A percentile compares a stretch with the other conserved stretches of the same genome.
Evolutionary conservation across 2,888 invertebrate genomes (phyloP).

Genomic region (Agrilus cyanescens): DNA sequence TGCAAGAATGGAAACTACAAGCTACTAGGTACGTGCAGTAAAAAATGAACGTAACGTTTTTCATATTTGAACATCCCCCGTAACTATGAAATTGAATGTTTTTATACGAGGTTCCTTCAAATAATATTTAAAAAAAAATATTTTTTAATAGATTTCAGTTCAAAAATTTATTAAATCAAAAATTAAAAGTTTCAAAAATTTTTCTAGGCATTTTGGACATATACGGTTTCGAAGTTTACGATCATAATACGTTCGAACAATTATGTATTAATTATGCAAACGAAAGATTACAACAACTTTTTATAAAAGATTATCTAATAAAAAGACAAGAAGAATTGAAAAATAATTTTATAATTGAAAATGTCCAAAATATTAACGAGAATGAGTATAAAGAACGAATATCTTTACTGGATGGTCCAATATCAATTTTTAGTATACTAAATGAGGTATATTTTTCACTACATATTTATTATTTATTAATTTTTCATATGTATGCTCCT

Average conservation of each 20-base stretch:
- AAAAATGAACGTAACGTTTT: too few species aligned
- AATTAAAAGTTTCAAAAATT: slow-evolving; percentile 1
- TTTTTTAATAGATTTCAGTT: not conserved
- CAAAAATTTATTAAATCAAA: not conserved
- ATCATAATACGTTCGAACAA: slow-evolving; percentile 26
- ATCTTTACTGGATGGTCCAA: slow-evolving; percentile 24
- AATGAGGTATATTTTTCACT: slow-evolving; percentile 25
- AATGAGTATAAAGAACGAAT: slow-evolving; percentile 22
- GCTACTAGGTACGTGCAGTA: slow-evolving; percentile 27
- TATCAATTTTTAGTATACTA: slow-evolving; percentile 27
- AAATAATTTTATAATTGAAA: slow-evolving; percentile 22
- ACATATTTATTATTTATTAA: too few species aligned
- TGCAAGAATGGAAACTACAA: slow-evolving; percentile 16
- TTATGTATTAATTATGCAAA: slow-evolving; percentile 33
- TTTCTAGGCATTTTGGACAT: slow-evolving; percentile 29
- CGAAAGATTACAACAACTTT: slow-evolving; percentile 29
- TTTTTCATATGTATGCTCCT: too few species aligned
- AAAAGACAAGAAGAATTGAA: slow-evolving; percentile 22
- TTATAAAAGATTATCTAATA: slow-evolving; percentile 26
- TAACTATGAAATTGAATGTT: too few species aligned
- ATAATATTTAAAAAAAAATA: not conserved
- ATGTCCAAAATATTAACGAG: slow-evolving; percentile 15
- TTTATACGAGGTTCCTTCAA: too few species aligned
- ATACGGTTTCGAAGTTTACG: slow-evolving; percentile 32
- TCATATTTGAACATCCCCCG: too few species aligned